Percentiles rank a stretch among this genome's conserved stretches.
These are phyloP conservation scores for Pseudomyrmex cubaensis DNA, from an alignment of 1,140 invertebrate species.

Conservation along the genomic window DNA sequence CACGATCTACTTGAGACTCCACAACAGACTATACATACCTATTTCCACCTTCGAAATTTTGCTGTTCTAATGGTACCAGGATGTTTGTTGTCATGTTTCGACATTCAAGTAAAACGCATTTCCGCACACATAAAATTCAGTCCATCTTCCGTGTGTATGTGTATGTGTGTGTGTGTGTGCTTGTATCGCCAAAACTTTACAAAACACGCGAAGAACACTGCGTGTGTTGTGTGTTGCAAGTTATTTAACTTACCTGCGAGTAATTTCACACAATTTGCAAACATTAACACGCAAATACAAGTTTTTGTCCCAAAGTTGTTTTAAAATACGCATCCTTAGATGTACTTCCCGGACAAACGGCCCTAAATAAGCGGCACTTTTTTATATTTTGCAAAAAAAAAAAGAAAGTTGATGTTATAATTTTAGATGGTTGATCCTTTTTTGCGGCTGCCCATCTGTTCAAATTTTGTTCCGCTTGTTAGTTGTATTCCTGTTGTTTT, in stretches of 20 bases:
- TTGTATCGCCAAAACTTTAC: slow-evolving; percentile 5
- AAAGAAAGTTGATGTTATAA: too few species aligned
- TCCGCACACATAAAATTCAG: slow-evolving; percentile 11
- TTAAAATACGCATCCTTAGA: neutral
- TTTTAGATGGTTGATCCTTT: too few species aligned
- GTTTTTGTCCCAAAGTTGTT: neutral
- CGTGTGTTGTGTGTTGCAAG: too few species aligned
- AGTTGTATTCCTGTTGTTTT: too few species aligned
- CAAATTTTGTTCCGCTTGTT: too few species aligned
- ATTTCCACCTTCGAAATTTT: slow-evolving; percentile 14
- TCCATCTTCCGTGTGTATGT: neutral
- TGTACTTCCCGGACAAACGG: too few species aligned
- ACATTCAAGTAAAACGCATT: neutral
- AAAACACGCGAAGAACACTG: neutral
- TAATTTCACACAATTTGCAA: slow-evolving; percentile 22
- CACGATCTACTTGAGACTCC: slow-evolving; percentile 12
- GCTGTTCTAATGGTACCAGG: neutral
- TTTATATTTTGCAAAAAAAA: too few species aligned
- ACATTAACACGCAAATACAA: neutral
- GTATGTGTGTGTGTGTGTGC: too few species aligned
- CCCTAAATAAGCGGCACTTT: too few species aligned
- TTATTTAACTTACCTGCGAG: slow-evolving; percentile 42
- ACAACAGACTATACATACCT: slow-evolving; percentile 1
- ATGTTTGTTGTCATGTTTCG: neutral
- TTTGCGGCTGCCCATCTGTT: too few species aligned